phyloP scores from a whole-genome alignment of 2,113 vertebrate species.

The Lates calcarifer region DNA sequence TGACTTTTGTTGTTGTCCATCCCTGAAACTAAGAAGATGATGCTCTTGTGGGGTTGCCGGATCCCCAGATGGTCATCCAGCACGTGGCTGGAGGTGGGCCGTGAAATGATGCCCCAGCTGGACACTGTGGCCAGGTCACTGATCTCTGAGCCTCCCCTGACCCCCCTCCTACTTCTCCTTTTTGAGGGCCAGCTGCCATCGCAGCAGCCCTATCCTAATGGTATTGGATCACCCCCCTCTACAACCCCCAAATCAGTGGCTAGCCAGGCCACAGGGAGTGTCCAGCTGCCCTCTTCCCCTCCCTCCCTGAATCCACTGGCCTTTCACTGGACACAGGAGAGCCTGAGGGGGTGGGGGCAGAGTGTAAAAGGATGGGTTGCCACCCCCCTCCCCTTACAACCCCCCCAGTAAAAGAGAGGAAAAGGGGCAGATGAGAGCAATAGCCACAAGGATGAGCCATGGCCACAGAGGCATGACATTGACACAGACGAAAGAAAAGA shows the following conservation, averaged over 20 bases:
- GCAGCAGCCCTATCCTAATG: constrained; percentile 77
- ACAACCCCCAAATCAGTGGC: constrained; percentile 51
- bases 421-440: constrained; percentile 69
- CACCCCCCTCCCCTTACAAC: constrained; percentile 30
- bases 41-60: constrained; percentile 52
- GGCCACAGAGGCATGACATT: constrained; percentile 78
- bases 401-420: constrained; percentile 56
- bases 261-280: constrained; percentile 76
- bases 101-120: constrained; percentile 85
- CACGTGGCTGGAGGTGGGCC: constrained; percentile 85
- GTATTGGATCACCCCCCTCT: constrained; percentile 60
- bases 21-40: constrained; percentile 66
- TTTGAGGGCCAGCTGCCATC: constrained; percentile 83
- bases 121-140: constrained; percentile 87
- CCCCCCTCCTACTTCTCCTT: constrained; percentile 49
- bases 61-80: constrained; percentile 85
- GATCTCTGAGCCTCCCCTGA: constrained; percentile 75
- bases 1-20: constrained; percentile 73
- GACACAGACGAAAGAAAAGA: constrained; percentile 78
- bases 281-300: constrained; percentile 80
- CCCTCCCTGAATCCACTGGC: constrained; percentile 71
- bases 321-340: constrained; percentile 84
- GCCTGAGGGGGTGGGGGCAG: constrained; percentile 58
- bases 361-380: constrained; percentile 67
- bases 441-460: constrained; percentile 73